Evolutionary conservation across 2,888 invertebrate species (phyloP), one percentile per base, ranked within the genome.

Genomic region (Clanis bilineata): DNA sequence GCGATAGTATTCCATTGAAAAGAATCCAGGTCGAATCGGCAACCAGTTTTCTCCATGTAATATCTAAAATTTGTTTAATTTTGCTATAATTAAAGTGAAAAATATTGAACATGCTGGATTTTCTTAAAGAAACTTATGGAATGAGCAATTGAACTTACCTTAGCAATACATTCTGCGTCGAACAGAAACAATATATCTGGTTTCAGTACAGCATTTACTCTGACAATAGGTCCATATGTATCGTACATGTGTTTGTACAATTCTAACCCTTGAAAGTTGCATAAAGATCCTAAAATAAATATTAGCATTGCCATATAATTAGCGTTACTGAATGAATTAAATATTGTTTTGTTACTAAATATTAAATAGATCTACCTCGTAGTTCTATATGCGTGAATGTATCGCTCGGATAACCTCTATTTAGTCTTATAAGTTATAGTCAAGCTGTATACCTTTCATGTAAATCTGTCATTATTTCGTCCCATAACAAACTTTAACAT

Each of bases 1-100:
- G 61, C 86, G 76, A 59, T 80, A 87, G 64, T 86, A 75, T 39
- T 77, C 76, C 6, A 87, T 66, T 2, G 80, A 74, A 23, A 67
- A 59, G 43, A 88, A 82, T 10, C 85, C 86, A 2, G 77, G 75
- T 9, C 87, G 72, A 1, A 72, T 54, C 1, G 87, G 87, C 58
- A 76, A 47, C 63, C 67, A 68, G 62, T 86, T 83, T 69, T 86
- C 87, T 45, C 77, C 74, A 18, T 85, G 74, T 12, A 85, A 67
- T 28, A 87, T 62, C 87, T 87, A 58, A 70, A 57, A 44, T 41
- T 15, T 15, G 5, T 18, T 15, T 15, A 6, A 15, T 6, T 41
- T 41, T 0, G 6, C 4, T 0, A 15, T 4, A 41, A 6, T 41
- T 41, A 15, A 15, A 15, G 15, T 41, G 15, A 6, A 15, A 5